Evolutionary conservation across 2,888 invertebrate genomes (phyloP).

Genomic region (Ophioninae sp.): DNA sequence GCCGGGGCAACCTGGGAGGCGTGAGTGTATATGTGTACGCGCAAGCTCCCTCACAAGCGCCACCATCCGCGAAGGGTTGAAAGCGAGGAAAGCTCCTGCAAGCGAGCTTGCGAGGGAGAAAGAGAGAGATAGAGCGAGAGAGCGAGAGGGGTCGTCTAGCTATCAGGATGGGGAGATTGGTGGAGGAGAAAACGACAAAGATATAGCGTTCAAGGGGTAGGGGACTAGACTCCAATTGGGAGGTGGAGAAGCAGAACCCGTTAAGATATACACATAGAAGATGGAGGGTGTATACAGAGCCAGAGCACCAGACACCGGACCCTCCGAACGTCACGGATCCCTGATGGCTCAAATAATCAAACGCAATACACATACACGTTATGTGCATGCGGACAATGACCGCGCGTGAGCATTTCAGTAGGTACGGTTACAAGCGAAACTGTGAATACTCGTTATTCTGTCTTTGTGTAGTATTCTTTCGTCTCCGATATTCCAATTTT

Average conservation of each 20-base stretch:
- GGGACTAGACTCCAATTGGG: slow-evolving; percentile 3
- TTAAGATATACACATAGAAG: slow-evolving; percentile 46
- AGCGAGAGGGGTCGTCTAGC: slow-evolving; percentile 31
- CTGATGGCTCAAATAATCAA: slow-evolving; percentile 71
- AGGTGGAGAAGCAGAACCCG: slow-evolving; percentile 22
- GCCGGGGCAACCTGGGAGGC: slow-evolving; percentile 78
- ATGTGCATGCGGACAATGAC: background rate
- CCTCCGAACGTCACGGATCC: slow-evolving; percentile 52
- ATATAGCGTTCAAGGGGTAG: slow-evolving; percentile 36
- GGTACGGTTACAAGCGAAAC: background rate
- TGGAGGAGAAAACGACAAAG: slow-evolving; percentile 47
- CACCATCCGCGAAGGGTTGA: slow-evolving; percentile 20
- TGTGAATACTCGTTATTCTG: slow-evolving; percentile 2
- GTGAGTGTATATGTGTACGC: slow-evolving; percentile 51
- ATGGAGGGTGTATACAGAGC: slow-evolving; percentile 19
- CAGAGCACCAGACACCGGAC: slow-evolving; percentile 41
- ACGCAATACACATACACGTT: slow-evolving; percentile 55
- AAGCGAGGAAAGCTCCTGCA: slow-evolving; percentile 37
- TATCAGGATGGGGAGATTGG: slow-evolving; percentile 27
- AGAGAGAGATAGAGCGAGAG: slow-evolving; percentile 39
- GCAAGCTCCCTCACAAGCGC: slow-evolving; percentile 64
- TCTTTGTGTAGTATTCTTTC: background rate
- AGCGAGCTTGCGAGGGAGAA: slow-evolving; percentile 30
- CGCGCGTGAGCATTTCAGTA: slow-evolving; percentile 15
- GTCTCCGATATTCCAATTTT: background rate